Conservation (phyloP, 2,113 vertebrate species). For the Neoarius graeffei region DNA sequence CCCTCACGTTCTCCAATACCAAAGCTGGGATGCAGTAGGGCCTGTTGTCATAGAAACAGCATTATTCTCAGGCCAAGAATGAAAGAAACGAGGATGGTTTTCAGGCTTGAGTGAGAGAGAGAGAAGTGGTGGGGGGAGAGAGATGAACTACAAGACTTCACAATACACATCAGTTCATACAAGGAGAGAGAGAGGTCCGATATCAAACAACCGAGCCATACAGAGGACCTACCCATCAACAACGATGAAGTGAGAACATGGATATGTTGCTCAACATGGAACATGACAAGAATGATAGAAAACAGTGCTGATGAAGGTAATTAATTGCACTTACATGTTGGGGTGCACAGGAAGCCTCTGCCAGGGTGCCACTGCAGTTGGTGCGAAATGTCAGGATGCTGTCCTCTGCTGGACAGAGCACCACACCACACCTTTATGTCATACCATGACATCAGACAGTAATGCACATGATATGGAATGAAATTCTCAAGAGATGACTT, state of each 20-base stretch:
- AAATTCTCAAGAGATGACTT: not conserved
- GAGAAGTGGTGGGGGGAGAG: not conserved
- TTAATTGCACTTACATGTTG: constrained; percentile 21
- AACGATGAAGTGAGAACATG: not conserved
- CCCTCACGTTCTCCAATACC: constrained; percentile 40
- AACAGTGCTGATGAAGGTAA: not conserved
- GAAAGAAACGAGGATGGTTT: constrained; percentile 47
- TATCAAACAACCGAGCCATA: not conserved
- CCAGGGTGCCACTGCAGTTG: not conserved
- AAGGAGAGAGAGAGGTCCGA: not conserved
- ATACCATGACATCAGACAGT: constrained; percentile 1
- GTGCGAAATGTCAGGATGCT: not conserved
- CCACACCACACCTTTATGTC: not conserved
- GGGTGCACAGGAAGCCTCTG: constrained; percentile 5
- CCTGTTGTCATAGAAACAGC: constrained; percentile 59
- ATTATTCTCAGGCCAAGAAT: constrained; percentile 41
- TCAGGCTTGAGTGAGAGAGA: constrained; percentile 31
- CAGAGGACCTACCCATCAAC: not conserved
- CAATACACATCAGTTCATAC: constrained; percentile 30
- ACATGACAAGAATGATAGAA: not conserved
- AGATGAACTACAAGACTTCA: constrained; percentile 47
- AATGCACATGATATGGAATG: not conserved
- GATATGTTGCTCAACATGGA: not conserved
- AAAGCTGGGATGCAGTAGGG: constrained; percentile 52
- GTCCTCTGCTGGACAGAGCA: constrained; percentile 33